Conservation (phyloP, 2,888 invertebrate genomes). For the Anthrax anthrax region DNA sequence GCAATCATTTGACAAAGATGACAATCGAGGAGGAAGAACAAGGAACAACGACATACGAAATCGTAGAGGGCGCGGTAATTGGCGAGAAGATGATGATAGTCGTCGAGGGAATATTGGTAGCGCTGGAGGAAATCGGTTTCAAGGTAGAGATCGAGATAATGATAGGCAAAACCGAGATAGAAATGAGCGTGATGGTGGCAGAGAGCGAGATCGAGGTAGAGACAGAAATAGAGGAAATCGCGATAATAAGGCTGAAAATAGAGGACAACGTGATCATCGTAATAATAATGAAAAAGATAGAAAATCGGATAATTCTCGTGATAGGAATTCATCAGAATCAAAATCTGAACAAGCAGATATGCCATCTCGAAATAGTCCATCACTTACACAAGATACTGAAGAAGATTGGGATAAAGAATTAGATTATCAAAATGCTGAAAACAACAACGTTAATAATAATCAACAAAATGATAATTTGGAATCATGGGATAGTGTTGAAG, state of each 20-base stretch:
- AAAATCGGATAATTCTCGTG: not conserved
- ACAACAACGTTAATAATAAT: not conserved
- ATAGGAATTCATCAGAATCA: not conserved
- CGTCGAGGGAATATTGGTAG: slow-evolving; percentile 16
- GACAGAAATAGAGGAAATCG: slow-evolving; percentile 13
- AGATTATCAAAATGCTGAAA: slow-evolving; percentile 19
- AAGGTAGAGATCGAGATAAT: slow-evolving; percentile 17
- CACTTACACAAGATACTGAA: slow-evolving; percentile 23
- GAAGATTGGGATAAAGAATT: slow-evolving; percentile 32
- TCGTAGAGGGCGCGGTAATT: slow-evolving; percentile 16
- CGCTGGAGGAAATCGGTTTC: slow-evolving; percentile 19
- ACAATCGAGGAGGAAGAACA: slow-evolving; percentile 13
- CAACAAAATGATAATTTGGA: not conserved
- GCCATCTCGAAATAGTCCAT: slow-evolving; percentile 11
- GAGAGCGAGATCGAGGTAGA: slow-evolving; percentile 16
- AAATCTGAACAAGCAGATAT: not conserved
- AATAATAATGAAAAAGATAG: slow-evolving; percentile 12
- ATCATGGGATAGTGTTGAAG: not conserved
- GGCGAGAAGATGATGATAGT: slow-evolving; percentile 28
- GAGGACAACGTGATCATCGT: slow-evolving; percentile 14
- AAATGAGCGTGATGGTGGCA: slow-evolving; percentile 25
- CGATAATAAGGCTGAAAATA: slow-evolving; percentile 6
- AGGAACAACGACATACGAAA: slow-evolving; percentile 17
- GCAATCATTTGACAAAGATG: slow-evolving; percentile 15
- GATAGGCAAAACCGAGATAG: slow-evolving; percentile 19